A percentile compares a stretch with the other conserved stretches of the same genome.
Evolutionary conservation across 2,888 invertebrate species (phyloP).

Genomic region (Eupeodes luniger): DNA sequence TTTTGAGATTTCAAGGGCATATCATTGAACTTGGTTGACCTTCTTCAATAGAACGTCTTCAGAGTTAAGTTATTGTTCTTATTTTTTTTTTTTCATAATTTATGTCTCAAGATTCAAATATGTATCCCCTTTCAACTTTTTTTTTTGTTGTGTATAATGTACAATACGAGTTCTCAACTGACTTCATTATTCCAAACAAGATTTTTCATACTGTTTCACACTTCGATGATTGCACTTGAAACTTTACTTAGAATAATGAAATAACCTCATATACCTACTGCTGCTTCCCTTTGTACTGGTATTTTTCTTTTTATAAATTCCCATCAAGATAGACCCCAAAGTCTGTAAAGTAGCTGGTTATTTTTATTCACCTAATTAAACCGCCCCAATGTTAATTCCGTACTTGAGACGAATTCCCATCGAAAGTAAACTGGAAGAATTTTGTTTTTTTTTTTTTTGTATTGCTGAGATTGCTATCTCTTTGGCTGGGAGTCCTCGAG

Average conservation of each 20-base stretch:
- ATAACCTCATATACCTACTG: neutral
- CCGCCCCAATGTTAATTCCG: conserved; percentile 60
- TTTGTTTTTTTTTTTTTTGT: too few species aligned
- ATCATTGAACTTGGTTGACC: conserved; percentile 36
- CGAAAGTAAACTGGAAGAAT: conserved; percentile 60
- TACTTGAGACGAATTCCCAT: conserved; percentile 66
- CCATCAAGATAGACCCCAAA: conserved; percentile 12
- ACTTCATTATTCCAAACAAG: conserved; percentile 36
- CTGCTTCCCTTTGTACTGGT: neutral
- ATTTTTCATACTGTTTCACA: conserved; percentile 42
- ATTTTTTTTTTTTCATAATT: conserved; percentile 1
- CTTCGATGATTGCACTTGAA: conserved; percentile 54
- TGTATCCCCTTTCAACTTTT: conserved; percentile 14
- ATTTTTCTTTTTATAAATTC: neutral
- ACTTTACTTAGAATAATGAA: conserved; percentile 1
- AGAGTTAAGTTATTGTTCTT: neutral
- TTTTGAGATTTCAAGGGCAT: conserved; percentile 17
- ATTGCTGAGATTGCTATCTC: conserved; percentile 58
- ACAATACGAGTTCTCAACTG: conserved; percentile 18
- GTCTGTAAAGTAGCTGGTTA: conserved; percentile 31
- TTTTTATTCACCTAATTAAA: conserved; percentile 70
- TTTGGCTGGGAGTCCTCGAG: conserved; percentile 48
- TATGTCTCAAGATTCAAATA: conserved; percentile 52
- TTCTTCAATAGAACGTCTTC: conserved; percentile 7
- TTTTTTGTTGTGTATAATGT: neutral